Conservation (phyloP, 1,140 invertebrate species). For the Drosophila mojavensis region DNA sequence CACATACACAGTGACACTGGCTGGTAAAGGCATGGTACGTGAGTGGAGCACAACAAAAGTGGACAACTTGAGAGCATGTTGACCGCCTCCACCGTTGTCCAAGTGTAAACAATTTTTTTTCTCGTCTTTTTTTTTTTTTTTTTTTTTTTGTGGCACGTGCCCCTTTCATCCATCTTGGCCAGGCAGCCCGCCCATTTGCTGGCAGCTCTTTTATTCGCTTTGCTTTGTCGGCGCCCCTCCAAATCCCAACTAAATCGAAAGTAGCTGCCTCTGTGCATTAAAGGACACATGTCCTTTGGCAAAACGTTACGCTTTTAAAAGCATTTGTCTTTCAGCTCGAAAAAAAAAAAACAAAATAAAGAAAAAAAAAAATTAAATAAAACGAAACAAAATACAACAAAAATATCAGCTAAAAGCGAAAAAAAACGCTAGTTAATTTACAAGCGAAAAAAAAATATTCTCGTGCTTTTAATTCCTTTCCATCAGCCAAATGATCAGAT, state of each 20-base stretch:
- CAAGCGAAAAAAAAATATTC: conserved; percentile 50
- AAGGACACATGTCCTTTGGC: conserved; percentile 73
- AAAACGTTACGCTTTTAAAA: conserved; percentile 67
- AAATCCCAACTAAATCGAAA: conserved; percentile 56
- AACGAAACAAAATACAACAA: background rate
- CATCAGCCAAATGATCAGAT: conserved; percentile 35
- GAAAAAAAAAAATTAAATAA: conserved; percentile 34
- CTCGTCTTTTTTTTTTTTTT: background rate
- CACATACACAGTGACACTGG: conserved; percentile 6
- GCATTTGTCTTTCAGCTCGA: conserved; percentile 62
- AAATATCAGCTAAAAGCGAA: conserved; percentile 3
- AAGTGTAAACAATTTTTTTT: conserved; percentile 60
- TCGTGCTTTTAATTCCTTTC: conserved; percentile 29
- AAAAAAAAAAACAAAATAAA: background rate
- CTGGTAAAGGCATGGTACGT: conserved; percentile 2
- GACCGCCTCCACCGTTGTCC: conserved; percentile 54
- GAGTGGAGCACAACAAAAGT: conserved; percentile 43
- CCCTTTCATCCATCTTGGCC: background rate
- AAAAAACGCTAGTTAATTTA: conserved; percentile 65
- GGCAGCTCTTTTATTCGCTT: conserved; percentile 42
- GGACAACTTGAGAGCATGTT: conserved; percentile 64
- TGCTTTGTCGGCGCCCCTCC: conserved; percentile 41
- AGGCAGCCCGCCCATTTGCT: background rate
- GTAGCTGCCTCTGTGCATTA: conserved; percentile 51
- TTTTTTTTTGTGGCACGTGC: conserved; percentile 3